phyloP scores from a whole-genome alignment of 2,888 invertebrate genomes.

The Cerastoderma edule region DNA sequence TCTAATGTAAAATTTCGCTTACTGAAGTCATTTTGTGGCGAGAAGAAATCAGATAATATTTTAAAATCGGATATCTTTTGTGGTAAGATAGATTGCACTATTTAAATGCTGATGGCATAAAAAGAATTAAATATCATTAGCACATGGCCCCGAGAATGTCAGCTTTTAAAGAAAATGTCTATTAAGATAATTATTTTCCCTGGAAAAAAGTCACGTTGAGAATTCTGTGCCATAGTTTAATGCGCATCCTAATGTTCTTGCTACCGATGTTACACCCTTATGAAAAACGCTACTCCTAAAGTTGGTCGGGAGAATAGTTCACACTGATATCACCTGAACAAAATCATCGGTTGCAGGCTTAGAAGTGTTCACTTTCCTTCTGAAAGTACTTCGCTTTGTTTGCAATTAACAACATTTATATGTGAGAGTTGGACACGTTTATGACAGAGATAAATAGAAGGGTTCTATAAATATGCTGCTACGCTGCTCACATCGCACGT shows the following conservation, averaged over 20 bases:
- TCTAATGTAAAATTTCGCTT: no score
- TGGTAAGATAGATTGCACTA: slow-evolving; percentile 3
- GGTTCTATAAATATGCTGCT: no score
- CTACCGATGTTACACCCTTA: neutral
- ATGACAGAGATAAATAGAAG: no score
- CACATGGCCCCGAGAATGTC: neutral
- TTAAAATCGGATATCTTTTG: no score
- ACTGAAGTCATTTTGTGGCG: no score
- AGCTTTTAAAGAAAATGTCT: slow-evolving; percentile 20
- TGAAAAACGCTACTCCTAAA: neutral
- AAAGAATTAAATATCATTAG: slow-evolving; percentile 25
- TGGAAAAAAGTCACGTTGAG: neutral
- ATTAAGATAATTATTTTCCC: neutral
- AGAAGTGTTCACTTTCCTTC: no score
- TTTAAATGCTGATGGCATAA: slow-evolving; percentile 24
- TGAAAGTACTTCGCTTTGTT: no score
- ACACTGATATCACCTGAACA: neutral
- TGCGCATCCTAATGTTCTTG: neutral
- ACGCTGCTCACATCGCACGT: no score
- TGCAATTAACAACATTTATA: no score
- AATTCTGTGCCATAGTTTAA: neutral
- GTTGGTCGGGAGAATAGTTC: neutral
- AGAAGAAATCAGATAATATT: no score
- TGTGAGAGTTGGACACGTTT: no score
- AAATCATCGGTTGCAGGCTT: neutral